Evolutionary conservation across 1,140 invertebrate species (phyloP).

Genomic region (Pinna nobilis): DNA sequence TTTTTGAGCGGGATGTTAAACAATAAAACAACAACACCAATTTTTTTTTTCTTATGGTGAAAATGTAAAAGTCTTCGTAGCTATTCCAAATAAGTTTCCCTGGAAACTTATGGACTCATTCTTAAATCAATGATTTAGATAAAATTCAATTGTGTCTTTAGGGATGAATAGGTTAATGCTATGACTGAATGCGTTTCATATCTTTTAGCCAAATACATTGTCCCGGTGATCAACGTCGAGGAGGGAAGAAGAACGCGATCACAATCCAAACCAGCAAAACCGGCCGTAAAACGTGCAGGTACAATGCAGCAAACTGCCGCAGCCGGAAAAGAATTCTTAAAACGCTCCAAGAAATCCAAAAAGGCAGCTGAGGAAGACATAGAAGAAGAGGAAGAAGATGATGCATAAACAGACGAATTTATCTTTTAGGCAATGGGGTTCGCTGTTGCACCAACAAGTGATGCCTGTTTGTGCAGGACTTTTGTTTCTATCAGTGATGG

Average conservation of each 20-base stretch:
- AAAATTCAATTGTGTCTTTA: not conserved
- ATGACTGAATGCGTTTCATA: not conserved
- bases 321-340: constrained; percentile 58
- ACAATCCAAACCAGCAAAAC: constrained; percentile 48
- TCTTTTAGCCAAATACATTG: constrained; percentile 52
- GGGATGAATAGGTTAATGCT: not conserved
- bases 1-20: too few species aligned
- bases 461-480: too few species aligned
- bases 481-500: not conserved
- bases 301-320: constrained; percentile 59
- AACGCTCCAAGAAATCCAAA: constrained; percentile 51
- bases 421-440: too few species aligned
- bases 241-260: constrained; percentile 57
- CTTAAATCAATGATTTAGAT: too few species aligned
- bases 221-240: constrained; percentile 54
- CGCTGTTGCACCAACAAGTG: too few species aligned
- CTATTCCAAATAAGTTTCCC: too few species aligned
- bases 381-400: constrained; percentile 17
- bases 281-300: constrained; percentile 53
- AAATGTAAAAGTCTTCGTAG: too few species aligned
- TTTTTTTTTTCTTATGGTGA: too few species aligned
- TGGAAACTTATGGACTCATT: too few species aligned
- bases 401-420: too few species aligned
- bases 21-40: too few species aligned
- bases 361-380: constrained; percentile 29